Base-by-base conservation (phyloP, 2,113 vertebrate species). In the Telmatochromis bifrenatus region DNA sequence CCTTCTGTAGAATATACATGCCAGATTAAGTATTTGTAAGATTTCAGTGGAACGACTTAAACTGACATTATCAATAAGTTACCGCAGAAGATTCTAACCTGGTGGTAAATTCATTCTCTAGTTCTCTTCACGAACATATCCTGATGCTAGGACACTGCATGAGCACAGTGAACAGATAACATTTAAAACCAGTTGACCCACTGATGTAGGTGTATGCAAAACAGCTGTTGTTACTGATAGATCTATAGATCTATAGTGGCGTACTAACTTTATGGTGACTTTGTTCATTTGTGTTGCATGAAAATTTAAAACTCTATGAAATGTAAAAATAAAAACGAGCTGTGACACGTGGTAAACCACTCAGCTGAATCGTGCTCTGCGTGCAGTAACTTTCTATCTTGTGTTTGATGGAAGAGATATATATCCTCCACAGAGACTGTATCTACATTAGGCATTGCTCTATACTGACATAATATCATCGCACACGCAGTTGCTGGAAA, bases 361-460 rank as follows among this genome's bases (percentile, higher is more conserved):
- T 62, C 31, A 87, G 88, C 19, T 9, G 79, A 90, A 73, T 94
- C 83, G 0, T 97, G 96, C 84, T 96, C 92, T 94, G 94, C 83
- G 0, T 97, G 96, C 96, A 96, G 96, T 0, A 96, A 97, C 68
- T 96, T 97, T 97, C 79, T 97, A 96, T 49, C 39, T 87, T 5
- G 96, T 95, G 42, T 97, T 97, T 42, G 94, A 97, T 0, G 91
- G 93, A 6, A 77, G 91, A 21, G 9, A 91, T 35, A 96, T 95
- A 31, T 2, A 94, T 97, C 87, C 96, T 97, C 88, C 95, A 96
- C 80, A 97, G 97, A 49, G 97, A 95, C 81, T 97, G 96, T 85
- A 94, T 91, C 82, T 97, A 97, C 21, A 94, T 84, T 84, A 90
- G 35, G 90, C 86, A 12, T 58, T 75, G 23, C 9, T 47, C 15